A percentile compares a stretch with the other conserved stretches of the same genome.
phyloP scores from a whole-genome alignment of 2,113 vertebrate genomes.

The Monarcha castaneiventris region DNA sequence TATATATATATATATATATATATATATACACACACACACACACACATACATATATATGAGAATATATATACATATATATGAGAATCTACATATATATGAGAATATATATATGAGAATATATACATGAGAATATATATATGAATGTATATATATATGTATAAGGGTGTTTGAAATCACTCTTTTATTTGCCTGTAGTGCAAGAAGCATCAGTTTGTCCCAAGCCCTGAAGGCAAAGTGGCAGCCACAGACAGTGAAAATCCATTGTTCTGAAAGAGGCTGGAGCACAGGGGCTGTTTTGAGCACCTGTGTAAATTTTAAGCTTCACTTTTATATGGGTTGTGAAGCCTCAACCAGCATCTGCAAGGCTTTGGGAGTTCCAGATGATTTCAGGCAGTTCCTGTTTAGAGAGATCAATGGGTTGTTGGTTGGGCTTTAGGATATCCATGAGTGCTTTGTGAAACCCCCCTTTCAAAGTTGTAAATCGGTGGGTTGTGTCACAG shows the following conservation, averaged over 20 bases:
- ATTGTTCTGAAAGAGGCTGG: neutral
- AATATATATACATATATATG: too few species aligned
- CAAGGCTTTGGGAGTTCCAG: neutral
- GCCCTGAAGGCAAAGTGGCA: neutral
- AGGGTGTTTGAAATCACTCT: neutral
- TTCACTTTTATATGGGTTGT: fast-evolving
- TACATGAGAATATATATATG: too few species aligned
- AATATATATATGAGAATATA: too few species aligned
- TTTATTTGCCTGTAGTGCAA: neutral
- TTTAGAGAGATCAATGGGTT: neutral
- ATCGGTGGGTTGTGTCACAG: neutral
- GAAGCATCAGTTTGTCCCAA: neutral
- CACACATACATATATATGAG: too few species aligned
- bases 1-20: too few species aligned
- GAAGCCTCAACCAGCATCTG: neutral
- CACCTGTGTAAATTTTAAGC: neutral
- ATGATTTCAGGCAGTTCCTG: neutral
- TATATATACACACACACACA: too few species aligned
- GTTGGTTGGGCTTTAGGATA: neutral
- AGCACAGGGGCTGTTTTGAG: neutral
- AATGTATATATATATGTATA: too few species aligned
- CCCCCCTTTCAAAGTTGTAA: fast-evolving
- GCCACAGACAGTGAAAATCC: neutral
- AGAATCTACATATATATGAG: too few species aligned
- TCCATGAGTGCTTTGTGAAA: neutral